These are phyloP conservation scores for Cydia splendana DNA, from an alignment of 1,140 invertebrate genomes.

Conservation along the genomic window DNA sequence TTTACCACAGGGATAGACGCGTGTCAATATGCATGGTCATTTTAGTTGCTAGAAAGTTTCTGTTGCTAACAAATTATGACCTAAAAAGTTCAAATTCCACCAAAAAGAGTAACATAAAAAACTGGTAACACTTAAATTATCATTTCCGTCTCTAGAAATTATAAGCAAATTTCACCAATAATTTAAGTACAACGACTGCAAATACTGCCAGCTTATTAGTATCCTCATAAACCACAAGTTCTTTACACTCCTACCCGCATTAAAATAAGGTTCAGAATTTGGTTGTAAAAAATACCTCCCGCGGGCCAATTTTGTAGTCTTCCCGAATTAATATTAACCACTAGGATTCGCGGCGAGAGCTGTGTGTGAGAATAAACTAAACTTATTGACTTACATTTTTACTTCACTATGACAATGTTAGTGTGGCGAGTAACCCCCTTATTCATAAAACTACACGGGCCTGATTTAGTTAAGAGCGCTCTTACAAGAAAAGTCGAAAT, in stretches of 20 bases:
- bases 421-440: not conserved
- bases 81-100: not conserved
- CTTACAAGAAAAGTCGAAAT: no score
- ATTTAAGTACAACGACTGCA: conserved; percentile 54
- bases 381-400: not conserved
- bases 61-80: no score
- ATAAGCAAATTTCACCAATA: conserved; percentile 1
- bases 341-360: not conserved
- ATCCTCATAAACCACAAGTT: conserved; percentile 9
- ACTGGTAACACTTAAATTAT: not conserved
- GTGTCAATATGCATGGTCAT: no score
- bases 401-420: not conserved
- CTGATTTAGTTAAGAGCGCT: no score
- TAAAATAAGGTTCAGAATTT: conserved; percentile 19
- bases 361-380: not conserved
- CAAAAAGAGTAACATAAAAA: not conserved
- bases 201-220: conserved; percentile 54
- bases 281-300: conserved; percentile 46
- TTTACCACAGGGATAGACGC: no score
- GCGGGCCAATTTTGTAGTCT: conserved; percentile 65
- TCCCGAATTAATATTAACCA: conserved; percentile 47
- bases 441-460: no score
- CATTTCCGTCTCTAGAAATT: not conserved
- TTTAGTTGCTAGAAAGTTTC: no score
- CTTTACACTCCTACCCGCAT: not conserved